Evolutionary conservation across 2,888 invertebrate genomes (phyloP), one percentile per base, ranked within the genome.

Genomic region (Parapristionchus giblindavisi): DNA sequence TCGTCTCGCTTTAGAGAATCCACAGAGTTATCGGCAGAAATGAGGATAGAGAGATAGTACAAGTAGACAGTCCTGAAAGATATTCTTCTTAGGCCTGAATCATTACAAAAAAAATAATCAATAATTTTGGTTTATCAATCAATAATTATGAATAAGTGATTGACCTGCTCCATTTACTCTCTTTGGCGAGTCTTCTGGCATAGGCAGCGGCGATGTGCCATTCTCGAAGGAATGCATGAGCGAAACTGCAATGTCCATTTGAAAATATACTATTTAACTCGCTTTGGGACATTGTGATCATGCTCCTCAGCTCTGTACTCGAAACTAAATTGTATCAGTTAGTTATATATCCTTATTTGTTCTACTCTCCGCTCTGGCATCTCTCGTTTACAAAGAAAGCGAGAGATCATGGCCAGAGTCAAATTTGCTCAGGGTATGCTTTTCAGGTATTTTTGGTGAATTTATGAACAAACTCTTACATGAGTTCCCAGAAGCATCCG

Each of bases 401-500:
- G n/a, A n/a, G n/a, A n/a, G n/a, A n/a, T n/a, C n/a, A n/a, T n/a
- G n/a, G n/a, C n/a, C n/a, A n/a, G n/a, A n/a, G n/a, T n/a, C n/a
- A n/a, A n/a, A n/a, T n/a, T n/a, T n/a, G n/a, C n/a, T n/a, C n/a
- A n/a, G n/a, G n/a, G n/a, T n/a, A n/a, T n/a, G n/a, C n/a, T n/a
- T n/a, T n/a, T n/a, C n/a, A n/a, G n/a, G n/a, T n/a, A n/a, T n/a
- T n/a, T n/a, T n/a, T n/a, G n/a, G n/a, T n/a, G n/a, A n/a, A 48
- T 48, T 24, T 14, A 54, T 54, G 5, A 29, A 60, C 32, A 32
- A 24, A 27, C 40, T 65, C 79, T 76, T 52, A 84, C 91, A 95
- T 92, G 48, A 96, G 91, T 88, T 96, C 96, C 96, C 96, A 97
- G 88, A 92, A 95, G 89, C 95, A 95, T 3, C 96, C 89, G 88